These are phyloP conservation scores for Halictus quadricinctus DNA, from an alignment of 2,888 invertebrate genomes.

Conservation along the genomic window DNA sequence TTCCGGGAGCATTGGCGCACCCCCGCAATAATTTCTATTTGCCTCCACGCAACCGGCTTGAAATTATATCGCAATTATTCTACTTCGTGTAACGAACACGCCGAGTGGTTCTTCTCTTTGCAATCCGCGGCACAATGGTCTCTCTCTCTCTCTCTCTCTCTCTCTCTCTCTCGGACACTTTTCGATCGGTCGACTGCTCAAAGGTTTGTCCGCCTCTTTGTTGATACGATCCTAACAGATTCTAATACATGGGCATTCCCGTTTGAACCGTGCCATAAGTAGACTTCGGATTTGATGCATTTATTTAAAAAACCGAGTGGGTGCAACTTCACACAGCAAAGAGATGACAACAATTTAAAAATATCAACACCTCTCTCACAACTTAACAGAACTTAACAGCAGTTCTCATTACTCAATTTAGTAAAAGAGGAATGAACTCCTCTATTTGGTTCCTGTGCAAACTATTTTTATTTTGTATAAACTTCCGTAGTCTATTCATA, in stretches of 20 bases:
- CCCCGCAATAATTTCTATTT: neutral
- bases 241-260: neutral
- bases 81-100: neutral
- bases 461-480: too few species aligned
- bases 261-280: neutral
- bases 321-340: neutral
- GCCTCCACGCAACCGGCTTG: neutral
- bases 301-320: neutral
- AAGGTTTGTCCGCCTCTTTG: neutral
- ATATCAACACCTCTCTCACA: neutral
- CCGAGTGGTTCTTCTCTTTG: neutral
- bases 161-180: neutral
- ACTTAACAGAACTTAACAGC: too few species aligned
- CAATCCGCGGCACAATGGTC: neutral
- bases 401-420: too few species aligned
- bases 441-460: too few species aligned
- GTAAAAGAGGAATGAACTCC: too few species aligned
- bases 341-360: neutral
- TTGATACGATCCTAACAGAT: neutral
- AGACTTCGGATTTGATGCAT: neutral
- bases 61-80: constrained; percentile 1
- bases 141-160: neutral
- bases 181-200: neutral
- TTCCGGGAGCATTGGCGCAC: neutral
- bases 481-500: too few species aligned